phyloP scores from a whole-genome alignment of 1,140 invertebrate genomes.

The Daktulosphaira vitifoliae region DNA sequence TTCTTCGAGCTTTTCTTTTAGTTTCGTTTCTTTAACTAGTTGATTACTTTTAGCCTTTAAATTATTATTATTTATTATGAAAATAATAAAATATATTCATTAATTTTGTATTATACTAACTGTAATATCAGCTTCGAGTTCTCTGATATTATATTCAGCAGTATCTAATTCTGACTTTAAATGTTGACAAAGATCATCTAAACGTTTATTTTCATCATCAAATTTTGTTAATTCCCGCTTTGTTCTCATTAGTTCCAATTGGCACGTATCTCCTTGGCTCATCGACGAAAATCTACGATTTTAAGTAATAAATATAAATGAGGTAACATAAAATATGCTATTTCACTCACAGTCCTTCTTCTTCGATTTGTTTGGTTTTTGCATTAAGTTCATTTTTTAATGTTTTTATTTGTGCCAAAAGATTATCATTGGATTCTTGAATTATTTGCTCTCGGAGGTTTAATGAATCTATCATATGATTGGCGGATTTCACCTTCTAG shows the following conservation, averaged over 20 bases:
- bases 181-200: not conserved
- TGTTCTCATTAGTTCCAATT: conserved; percentile 17
- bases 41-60: conserved; percentile 21
- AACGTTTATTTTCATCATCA: not conserved
- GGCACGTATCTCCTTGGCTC: conserved; percentile 20
- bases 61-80: no score
- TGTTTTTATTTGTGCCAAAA: conserved; percentile 22
- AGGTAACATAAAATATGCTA: no score
- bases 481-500: not conserved
- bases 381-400: conserved; percentile 10
- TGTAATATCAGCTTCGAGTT: conserved; percentile 21
- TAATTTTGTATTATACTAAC: conserved; percentile 1
- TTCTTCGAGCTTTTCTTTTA: conserved; percentile 10
- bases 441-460: conserved; percentile 15
- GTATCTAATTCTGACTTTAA: conserved; percentile 1
- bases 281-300: conserved; percentile 25
- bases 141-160: conserved; percentile 17
- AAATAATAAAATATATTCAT: no score
- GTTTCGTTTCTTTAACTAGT: conserved; percentile 20
- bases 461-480: conserved; percentile 12
- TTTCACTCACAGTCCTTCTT: conserved; percentile 22
- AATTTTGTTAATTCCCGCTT: conserved; percentile 8
- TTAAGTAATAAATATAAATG: no score
- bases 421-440: conserved; percentile 28
- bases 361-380: conserved; percentile 27